These are phyloP conservation scores for Andrena cerasifolii DNA, from an alignment of 1,140 invertebrate genomes.

Conservation along the genomic window DNA sequence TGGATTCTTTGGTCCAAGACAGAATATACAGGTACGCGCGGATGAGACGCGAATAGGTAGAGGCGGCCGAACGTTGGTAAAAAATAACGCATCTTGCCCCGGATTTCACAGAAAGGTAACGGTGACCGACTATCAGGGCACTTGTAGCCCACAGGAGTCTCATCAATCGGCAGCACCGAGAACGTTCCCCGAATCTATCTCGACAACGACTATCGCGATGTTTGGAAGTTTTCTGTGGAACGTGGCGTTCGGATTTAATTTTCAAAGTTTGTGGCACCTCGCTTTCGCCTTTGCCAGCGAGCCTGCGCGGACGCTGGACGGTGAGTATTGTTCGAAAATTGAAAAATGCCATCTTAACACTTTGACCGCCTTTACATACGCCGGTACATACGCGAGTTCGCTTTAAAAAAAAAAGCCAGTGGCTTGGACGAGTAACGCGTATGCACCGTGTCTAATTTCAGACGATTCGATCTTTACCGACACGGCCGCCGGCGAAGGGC, in stretches of 20 bases:
- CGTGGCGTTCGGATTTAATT: conserved; percentile 73
- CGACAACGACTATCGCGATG: conserved; percentile 64
- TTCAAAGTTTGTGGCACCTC: conserved; percentile 77
- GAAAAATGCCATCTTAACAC: no score
- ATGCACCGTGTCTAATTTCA: conserved; percentile 25
- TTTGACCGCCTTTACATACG: no score
- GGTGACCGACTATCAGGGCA: conserved; percentile 94
- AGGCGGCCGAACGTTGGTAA: no score
- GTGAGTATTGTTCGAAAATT: conserved; percentile 25
- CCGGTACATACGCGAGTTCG: no score
- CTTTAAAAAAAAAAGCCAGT: no score
- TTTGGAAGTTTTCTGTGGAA: conserved; percentile 76
- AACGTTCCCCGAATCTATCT: conserved; percentile 77
- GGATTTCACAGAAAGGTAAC: conserved; percentile 87
- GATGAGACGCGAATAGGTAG: no score
- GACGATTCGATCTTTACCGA: conserved; percentile 38
- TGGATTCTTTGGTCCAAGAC: conserved; percentile 95
- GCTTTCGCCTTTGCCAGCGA: conserved; percentile 76
- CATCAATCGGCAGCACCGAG: conserved; percentile 85
- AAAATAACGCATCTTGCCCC: no score
- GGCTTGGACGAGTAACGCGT: no score
- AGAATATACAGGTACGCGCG: conserved; percentile 92
- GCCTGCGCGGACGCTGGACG: conserved; percentile 21
- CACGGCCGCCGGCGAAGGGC: conserved; percentile 10
- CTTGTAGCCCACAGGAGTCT: conserved; percentile 90